These are phyloP conservation scores for Haliclona indistincta DNA, from an alignment of 37 sponge, comb jelly and placozoan genomes.

Conservation along the genomic window DNA sequence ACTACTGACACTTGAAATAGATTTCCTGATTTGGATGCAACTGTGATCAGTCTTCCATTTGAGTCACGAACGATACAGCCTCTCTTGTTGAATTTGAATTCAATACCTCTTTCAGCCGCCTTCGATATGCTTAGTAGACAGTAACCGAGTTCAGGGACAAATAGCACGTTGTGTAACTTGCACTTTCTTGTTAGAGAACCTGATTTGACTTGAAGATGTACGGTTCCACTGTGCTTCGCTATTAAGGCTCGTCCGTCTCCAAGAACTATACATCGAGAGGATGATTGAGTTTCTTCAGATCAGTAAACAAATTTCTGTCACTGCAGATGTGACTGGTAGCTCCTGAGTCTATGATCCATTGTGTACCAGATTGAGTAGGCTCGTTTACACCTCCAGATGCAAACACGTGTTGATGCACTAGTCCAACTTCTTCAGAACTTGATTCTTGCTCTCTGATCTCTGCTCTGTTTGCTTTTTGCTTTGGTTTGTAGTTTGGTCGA, in stretches of 20 bases:
- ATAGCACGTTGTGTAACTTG: constrained; percentile 5
- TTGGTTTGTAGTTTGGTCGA: too few relatives aligned
- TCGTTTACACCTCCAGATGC: constrained; percentile 8
- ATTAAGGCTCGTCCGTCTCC: constrained; percentile 18
- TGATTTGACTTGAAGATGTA: neutral
- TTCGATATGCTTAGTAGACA: constrained; percentile 11
- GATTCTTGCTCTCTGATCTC: neutral
- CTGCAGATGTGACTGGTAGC: neutral
- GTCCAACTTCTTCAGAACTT: neutral
- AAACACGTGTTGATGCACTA: constrained; percentile 5
- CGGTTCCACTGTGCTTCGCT: constrained; percentile 4
- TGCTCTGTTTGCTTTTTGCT: too few relatives aligned
- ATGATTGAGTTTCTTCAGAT: constrained; percentile 4
- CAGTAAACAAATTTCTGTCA: constrained; percentile 2
- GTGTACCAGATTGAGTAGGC: neutral
- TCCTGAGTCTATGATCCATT: constrained; percentile 16
- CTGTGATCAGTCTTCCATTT: neutral
- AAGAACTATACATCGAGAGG: constrained; percentile 5
- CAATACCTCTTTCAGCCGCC: constrained; percentile 11
- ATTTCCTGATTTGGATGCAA: constrained; percentile 1
- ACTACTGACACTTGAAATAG: constrained; percentile 6
- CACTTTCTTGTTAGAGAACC: constrained; percentile 11
- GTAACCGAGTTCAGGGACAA: constrained; percentile 11
- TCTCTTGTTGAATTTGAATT: neutral
- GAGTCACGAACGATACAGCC: constrained; percentile 3